Evolutionary conservation across 2,113 vertebrate genomes (phyloP), one percentile per base, ranked within the genome.

Genomic region (Romanogobio albipinnatus): DNA sequence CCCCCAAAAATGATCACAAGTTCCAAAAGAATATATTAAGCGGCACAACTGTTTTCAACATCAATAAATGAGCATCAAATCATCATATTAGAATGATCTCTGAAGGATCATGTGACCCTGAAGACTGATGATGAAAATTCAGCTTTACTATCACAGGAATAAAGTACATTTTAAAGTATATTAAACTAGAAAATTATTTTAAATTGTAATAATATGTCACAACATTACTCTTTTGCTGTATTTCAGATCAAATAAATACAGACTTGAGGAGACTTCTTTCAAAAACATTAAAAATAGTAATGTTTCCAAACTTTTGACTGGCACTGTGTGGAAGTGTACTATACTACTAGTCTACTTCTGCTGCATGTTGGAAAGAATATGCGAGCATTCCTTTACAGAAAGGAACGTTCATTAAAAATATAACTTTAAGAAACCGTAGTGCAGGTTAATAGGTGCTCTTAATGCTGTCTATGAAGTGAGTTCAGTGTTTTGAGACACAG

Each of bases 401-500:
- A n/a, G 4, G 4, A 15, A 19, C 17, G 1, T 61, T 39, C 43
- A 36, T 29, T 45, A 9, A 36, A 76, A 53, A n/a, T 56, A 8
- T 56, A 56, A 56, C 53, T 17, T 14, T 15, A 13, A 3, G 39
- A 74, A 47, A 74, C n/a, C n/a, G 5, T 29, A 36, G 73, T 13
- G 6, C 74, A 66, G 39, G 39, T 66, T 14, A 33, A 17, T 26
- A 8, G 6, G 17, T 9, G 13, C 33, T 15, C 29, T 15, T 15
- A 26, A 17, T 33, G 78, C 24, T 14, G 26, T 29, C 45, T 68
- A n/a, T 3, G 9, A 14, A 64, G 79, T 26, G 17, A n/a, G 64
- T 66, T 13, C 84, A 62, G 19, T 39, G 56, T 66, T 76, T 75
- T 58, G 58, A 45, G 39, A 73, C 66, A 14, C 62, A 81, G 74